These are phyloP conservation scores for Heterocephalus glaber DNA, from an alignment of 2,113 vertebrate species.

Conservation along the genomic window DNA sequence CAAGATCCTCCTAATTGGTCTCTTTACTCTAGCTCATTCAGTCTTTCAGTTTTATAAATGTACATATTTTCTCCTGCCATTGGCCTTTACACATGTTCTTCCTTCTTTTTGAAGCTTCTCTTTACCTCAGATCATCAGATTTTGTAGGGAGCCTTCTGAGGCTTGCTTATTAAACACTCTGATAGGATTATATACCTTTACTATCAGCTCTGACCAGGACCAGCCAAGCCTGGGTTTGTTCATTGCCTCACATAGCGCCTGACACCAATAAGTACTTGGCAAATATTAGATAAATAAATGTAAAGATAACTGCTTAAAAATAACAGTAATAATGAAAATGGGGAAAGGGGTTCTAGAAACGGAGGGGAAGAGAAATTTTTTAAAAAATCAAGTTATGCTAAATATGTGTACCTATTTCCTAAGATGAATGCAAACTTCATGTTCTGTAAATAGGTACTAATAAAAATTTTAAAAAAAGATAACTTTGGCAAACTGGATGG, in stretches of 20 bases:
- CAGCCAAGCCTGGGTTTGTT: neutral
- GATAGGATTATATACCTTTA: neutral
- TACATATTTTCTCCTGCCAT: neutral
- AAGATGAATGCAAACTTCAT: neutral
- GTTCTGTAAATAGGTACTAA: neutral
- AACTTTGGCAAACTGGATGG: neutral
- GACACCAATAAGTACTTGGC: neutral
- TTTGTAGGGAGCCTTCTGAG: neutral
- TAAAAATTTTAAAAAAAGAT: neutral
- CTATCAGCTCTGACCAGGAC: neutral
- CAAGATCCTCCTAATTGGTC: neutral
- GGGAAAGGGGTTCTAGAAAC: neutral
- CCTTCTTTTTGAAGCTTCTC: neutral
- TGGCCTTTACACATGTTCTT: neutral
- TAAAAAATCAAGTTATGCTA: neutral
- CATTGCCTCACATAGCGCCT: neutral
- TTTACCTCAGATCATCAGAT: neutral
- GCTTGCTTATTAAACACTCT: neutral
- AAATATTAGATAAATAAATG: constrained; percentile 43
- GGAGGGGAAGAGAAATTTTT: neutral
- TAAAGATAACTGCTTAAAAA: neutral
- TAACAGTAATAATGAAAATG: neutral
- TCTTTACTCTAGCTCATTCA: neutral
- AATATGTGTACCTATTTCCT: neutral
- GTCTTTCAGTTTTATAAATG: neutral